A percentile compares a stretch with the other conserved stretches of the same genome.
Evolutionary conservation across 2,113 vertebrate genomes (phyloP).

Genomic region (Cariama cristata): DNA sequence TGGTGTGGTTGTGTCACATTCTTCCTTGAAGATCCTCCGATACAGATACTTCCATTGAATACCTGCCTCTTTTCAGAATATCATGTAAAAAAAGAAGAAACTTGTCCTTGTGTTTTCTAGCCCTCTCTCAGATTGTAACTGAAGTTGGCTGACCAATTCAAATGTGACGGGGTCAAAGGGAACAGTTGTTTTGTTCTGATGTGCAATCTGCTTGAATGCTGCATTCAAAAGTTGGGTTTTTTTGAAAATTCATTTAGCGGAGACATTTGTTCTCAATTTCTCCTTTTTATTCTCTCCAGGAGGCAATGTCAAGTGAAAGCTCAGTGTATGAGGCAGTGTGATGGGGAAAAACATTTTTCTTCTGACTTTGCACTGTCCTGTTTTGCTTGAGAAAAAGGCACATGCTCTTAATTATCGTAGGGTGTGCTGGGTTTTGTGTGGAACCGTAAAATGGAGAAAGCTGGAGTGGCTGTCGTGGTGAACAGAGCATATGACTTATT

Average conservation of each 20-base stretch:
- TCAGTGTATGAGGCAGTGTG: background rate
- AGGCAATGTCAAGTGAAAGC: background rate
- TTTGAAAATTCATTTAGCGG: background rate
- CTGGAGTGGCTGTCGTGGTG: background rate
- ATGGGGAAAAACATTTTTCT: background rate
- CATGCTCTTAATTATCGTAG: background rate
- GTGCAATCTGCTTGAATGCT: background rate
- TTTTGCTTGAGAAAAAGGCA: background rate
- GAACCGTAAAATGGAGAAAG: background rate
- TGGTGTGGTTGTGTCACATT: accelerated
- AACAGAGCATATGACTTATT: background rate
- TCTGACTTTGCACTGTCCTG: background rate
- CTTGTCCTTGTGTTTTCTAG: background rate
- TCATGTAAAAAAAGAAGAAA: background rate
- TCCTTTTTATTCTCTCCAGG: background rate
- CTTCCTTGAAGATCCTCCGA: accelerated
- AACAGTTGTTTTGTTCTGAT: background rate
- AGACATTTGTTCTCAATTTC: background rate
- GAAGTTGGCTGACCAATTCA: background rate
- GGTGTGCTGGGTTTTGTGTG: background rate
- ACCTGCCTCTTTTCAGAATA: background rate
- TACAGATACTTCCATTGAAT: background rate
- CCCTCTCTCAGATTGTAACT: background rate
- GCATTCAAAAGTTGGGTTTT: background rate
- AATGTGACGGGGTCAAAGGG: background rate